Conservation (phyloP, 2,888 invertebrate genomes). For the Platycheirus albimanus region DNA sequence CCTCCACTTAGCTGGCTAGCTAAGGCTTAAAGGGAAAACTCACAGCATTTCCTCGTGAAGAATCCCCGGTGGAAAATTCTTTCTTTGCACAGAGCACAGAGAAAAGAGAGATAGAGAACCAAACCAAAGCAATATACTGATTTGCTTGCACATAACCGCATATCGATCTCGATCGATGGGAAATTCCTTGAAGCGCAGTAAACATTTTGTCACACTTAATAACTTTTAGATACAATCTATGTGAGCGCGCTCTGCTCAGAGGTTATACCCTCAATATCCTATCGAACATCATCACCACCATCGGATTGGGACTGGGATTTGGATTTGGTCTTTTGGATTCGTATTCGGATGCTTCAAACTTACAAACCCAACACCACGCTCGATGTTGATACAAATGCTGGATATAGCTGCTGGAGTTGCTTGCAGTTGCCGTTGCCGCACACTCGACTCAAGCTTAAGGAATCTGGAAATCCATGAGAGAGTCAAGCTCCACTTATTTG, state of each 20-base stretch:
- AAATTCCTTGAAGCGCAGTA: constrained; percentile 74
- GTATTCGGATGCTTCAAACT: constrained; percentile 39
- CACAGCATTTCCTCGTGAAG: constrained; percentile 56
- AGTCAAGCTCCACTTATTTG: constrained; percentile 74
- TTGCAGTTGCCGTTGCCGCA: no score
- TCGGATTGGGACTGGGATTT: constrained; percentile 29
- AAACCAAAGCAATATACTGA: constrained; percentile 8
- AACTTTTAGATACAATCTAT: constrained; percentile 75
- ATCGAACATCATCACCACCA: constrained; percentile 72
- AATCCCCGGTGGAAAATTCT: constrained; percentile 46
- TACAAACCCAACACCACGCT: constrained; percentile 8
- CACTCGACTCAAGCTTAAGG: constrained; percentile 8
- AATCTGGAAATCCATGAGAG: constrained; percentile 67
- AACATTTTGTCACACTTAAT: constrained; percentile 76
- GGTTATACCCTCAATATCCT: constrained; percentile 72
- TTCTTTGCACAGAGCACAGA: constrained; percentile 5
- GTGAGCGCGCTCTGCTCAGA: constrained; percentile 56
- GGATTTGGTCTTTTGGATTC: constrained; percentile 42
- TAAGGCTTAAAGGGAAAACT: constrained; percentile 12
- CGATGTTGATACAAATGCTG: constrained; percentile 51
- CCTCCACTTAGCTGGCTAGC: neutral
- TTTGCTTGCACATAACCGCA: constrained; percentile 35
- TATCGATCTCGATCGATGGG: constrained; percentile 72
- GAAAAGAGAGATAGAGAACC: no score
- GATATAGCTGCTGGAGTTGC: constrained; percentile 27